Base-by-base conservation (phyloP, 2,888 invertebrate genomes). In the Eutolmus rufibarbis region DNA sequence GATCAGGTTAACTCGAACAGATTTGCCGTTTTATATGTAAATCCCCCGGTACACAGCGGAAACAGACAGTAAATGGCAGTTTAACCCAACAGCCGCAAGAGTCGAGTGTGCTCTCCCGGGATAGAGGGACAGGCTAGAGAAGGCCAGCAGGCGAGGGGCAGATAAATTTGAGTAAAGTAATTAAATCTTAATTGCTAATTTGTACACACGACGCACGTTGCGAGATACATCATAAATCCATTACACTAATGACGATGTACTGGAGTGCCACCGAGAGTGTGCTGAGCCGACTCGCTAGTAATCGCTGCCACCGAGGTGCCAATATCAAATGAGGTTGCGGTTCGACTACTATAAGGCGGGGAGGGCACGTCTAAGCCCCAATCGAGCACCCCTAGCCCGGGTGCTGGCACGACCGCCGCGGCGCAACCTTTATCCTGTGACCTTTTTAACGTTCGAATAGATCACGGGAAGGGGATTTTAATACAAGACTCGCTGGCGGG, bases 181-280 rank as follows among this genome's bases (percentile, higher is more conserved):
- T 87, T 87, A 86, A 88, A 86, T 88, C 86, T 87, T 86, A 87
- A 88, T 86, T 88, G 87, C 86, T 85, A 84, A 87, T 84, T 87
- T 87, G 76, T 87, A 86, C 76, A 79, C 56, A 87, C 85, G 74
- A 74, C 79, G 66, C 66, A 66, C 28, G 77, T 31, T 79, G 74
- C 40, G 66, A 74, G 86, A 85, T 87, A 88, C 88, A 88, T 88
- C 88, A 87, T 88, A 87, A 88, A 88, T 88, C 87, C 88, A 88
- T 88, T 87, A 87, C 87, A 87, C 86, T 88, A 88, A 88, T 88
- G 88, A 87, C 87, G 87, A 88, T 88, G 87, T 87, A 87, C 66
- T 87, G 81, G 86, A 87, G 87, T 66, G 87, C 86, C 84, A 87
- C 57, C 51, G 37, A 84, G 77, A 88, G 23, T 43, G 84, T 43